Base-by-base conservation (phyloP, 2,888 invertebrate genomes). In the Nasonia oneida region DNA sequence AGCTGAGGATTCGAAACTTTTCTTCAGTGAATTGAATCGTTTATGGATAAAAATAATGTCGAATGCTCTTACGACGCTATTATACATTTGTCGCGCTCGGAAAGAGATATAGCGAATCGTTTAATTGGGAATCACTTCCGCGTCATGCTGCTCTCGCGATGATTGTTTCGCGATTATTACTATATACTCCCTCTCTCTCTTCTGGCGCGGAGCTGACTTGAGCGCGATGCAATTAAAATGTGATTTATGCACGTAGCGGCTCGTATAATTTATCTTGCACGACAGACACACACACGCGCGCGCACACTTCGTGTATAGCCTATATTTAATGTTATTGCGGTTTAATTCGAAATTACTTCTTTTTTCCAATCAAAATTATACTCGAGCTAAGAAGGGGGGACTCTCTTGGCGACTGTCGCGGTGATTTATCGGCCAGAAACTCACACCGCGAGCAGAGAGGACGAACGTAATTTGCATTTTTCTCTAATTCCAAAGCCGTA, bases 131-230 rank as follows among this genome's bases (percentile, higher is more conserved):
- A 81, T 84, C 81, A 78, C 81, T 83, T 86, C 83, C 86, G 83
- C 77, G 53, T 81, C 78, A 50, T 74, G 57, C 67, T 23, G 53
- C 29, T 74, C 61, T 73, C 37, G 79, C 57, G 76, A 83, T 84
- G 84, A 86, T 82, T 85, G 87, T 87, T 87, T 87, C 79, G 79
- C 82, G 71, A 85, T 85, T 85, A 80, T 87, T 84, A 86, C 79
- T 84, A 67, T 84, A 67, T 74, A 23, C 37, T 47, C 64, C 73
- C 86, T 39, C 73, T 39, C 73, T 71, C 73, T 33, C 57, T 23
- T 8, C 57, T 61, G 57, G 57, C 23, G 2, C 64, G 10, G 70
- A 71, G 23, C 47, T 64, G 79, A 75, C 53, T 70, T 29, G 73
- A 37, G 76, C 8, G 57, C 57, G 73, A 82, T 84, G 87, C 87